Conservation (phyloP, 2,797 vertebrate species). For the Chaunax sp. region DNA sequence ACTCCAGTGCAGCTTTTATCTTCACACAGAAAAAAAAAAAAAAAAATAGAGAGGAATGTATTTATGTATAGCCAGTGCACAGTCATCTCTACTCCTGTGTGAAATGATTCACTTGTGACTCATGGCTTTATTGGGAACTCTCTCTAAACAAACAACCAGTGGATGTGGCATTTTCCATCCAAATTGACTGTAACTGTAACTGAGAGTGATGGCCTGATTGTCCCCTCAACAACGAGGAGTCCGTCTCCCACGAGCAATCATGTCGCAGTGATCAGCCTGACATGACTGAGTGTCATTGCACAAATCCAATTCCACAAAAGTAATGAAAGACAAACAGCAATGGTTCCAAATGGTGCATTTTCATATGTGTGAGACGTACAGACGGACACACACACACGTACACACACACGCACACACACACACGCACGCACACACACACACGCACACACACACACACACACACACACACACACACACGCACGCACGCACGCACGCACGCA, state of each 20-base stretch:
- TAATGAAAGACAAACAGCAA: slow-evolving; percentile 57
- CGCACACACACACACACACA: slow-evolving; percentile 4
- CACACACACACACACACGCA: neutral
- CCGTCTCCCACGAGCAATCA: slow-evolving; percentile 60
- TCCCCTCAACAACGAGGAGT: slow-evolving; percentile 60
- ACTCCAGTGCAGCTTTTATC: slow-evolving; percentile 79
- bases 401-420: too few species aligned
- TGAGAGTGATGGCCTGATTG: slow-evolving; percentile 63
- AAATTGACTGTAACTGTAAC: slow-evolving; percentile 67
- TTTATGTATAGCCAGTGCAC: slow-evolving; percentile 64
- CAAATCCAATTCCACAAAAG: slow-evolving; percentile 47
- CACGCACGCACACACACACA: neutral
- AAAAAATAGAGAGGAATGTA: slow-evolving; percentile 64
- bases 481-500: slow-evolving; percentile 4
- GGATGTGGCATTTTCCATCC: slow-evolving; percentile 66
- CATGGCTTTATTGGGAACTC: slow-evolving; percentile 74
- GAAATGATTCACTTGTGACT: slow-evolving; percentile 78
- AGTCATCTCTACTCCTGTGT: slow-evolving; percentile 74
- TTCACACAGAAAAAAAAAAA: slow-evolving; percentile 51
- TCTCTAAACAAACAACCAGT: slow-evolving; percentile 73
- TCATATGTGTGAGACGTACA: slow-evolving; percentile 51
- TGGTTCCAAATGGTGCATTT: slow-evolving; percentile 56
- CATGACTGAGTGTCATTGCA: slow-evolving; percentile 43
- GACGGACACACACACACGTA: slow-evolving; percentile 9
- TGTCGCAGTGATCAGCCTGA: slow-evolving; percentile 63